phyloP scores from a whole-genome alignment of 2,113 vertebrate genomes.

The Emberiza fucata region DNA sequence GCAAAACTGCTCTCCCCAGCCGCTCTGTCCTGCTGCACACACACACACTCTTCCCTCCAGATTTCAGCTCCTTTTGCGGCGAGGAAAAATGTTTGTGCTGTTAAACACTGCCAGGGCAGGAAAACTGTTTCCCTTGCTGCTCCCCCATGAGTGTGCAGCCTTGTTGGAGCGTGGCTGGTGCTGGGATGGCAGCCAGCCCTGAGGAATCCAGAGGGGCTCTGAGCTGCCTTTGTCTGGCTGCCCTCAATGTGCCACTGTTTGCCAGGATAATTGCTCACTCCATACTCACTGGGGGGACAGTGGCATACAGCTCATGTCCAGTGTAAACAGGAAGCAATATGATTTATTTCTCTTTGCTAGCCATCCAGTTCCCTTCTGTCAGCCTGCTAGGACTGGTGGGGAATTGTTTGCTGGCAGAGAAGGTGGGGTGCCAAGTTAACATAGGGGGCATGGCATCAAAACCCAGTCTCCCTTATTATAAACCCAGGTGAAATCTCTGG shows the following conservation, averaged over 20 bases:
- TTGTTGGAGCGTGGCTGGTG: background rate
- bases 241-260: slow-evolving; percentile 28
- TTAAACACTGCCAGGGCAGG: slow-evolving; percentile 18
- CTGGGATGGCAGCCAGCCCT: background rate
- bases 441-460: background rate
- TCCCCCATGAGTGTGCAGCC: background rate
- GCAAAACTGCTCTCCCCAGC: background rate
- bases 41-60: background rate
- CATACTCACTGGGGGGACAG: background rate
- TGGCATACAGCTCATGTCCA: background rate
- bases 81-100: slow-evolving; percentile 33
- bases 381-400: background rate
- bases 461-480: background rate
- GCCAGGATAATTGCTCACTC: background rate
- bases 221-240: slow-evolving; percentile 36
- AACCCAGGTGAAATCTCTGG: background rate
- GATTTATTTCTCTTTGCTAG: background rate
- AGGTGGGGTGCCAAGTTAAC: background rate
- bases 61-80: background rate
- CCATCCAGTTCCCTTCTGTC: background rate
- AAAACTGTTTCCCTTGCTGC: slow-evolving; percentile 40
- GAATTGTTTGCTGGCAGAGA: background rate
- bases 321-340: slow-evolving; percentile 27
- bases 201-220: background rate
- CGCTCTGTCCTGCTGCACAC: background rate